These are phyloP conservation scores for Drosophila triauraria DNA, from an alignment of 1,140 invertebrate genomes.

Conservation along the genomic window DNA sequence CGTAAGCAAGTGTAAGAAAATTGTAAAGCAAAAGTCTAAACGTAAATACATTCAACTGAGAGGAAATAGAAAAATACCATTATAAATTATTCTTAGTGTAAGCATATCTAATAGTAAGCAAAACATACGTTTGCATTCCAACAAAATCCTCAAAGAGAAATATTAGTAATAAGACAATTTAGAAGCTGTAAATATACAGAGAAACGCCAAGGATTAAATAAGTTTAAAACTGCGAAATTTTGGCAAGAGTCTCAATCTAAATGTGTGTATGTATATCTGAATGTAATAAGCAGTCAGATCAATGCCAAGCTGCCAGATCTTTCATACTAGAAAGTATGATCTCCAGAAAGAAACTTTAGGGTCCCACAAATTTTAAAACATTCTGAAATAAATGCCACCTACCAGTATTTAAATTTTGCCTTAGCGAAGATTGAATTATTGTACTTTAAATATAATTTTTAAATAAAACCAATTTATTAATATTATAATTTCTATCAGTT, in stretches of 20 bases:
- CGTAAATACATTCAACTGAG: slow-evolving; percentile 1
- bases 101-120: slow-evolving; percentile 9
- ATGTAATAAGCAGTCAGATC: slow-evolving; percentile 17
- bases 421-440: too few species aligned
- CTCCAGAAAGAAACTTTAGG: not conserved
- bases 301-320: slow-evolving; percentile 42
- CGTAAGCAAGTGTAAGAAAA: slow-evolving; percentile 45
- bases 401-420: too few species aligned
- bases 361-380: too few species aligned
- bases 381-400: too few species aligned
- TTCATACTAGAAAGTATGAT: not conserved
- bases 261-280: slow-evolving; percentile 24
- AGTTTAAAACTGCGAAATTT: slow-evolving; percentile 42
- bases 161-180: not conserved
- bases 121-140: slow-evolving; percentile 29
- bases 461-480: not conserved
- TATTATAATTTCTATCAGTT: not conserved
- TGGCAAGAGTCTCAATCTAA: slow-evolving; percentile 23
- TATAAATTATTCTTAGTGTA: slow-evolving; percentile 22
- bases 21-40: slow-evolving; percentile 50
- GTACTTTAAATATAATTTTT: too few species aligned
- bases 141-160: slow-evolving; percentile 43
- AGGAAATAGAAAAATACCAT: slow-evolving; percentile 1
- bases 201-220: slow-evolving; percentile 35
- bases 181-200: slow-evolving; percentile 56